Percentiles rank a stretch among this genome's conserved stretches.
Conservation (phyloP, 2,797 vertebrate species). For the Onychomys arenicola region DNA sequence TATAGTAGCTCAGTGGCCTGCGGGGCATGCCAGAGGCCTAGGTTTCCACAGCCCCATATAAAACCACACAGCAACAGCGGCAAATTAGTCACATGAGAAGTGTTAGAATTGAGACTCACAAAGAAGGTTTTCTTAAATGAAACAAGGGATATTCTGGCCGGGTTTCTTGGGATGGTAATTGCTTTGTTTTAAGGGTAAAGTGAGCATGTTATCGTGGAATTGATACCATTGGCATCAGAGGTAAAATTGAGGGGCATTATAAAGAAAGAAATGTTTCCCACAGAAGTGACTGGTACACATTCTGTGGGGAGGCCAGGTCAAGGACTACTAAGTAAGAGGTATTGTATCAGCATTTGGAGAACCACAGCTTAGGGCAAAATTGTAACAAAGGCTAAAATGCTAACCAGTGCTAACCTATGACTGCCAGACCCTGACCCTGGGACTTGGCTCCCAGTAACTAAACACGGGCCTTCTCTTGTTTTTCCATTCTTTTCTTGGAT, state of each 20-base stretch:
- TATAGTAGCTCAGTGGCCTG: background rate
- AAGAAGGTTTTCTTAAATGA: background rate
- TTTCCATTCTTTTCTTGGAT: background rate
- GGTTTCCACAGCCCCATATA: background rate
- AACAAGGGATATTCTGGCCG: background rate
- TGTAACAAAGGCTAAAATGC: background rate
- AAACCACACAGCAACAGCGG: background rate
- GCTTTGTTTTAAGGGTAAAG: background rate
- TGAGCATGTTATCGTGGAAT: background rate
- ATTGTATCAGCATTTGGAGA: background rate
- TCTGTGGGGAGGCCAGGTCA: background rate
- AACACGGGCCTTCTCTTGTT: background rate
- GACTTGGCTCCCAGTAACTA: background rate
- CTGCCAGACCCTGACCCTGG: background rate
- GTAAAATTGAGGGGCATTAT: background rate
- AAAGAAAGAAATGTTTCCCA: background rate
- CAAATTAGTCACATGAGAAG: background rate
- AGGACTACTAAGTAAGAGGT: background rate
- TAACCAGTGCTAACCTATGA: background rate
- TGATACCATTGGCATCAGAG: background rate
- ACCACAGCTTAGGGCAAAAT: background rate
- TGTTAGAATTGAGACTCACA: background rate
- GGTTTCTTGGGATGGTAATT: background rate
- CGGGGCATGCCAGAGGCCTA: background rate
- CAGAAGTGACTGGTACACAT: background rate